Base-by-base conservation (phyloP, 2,797 vertebrate genomes). In the Crocidura indochinensis region DNA sequence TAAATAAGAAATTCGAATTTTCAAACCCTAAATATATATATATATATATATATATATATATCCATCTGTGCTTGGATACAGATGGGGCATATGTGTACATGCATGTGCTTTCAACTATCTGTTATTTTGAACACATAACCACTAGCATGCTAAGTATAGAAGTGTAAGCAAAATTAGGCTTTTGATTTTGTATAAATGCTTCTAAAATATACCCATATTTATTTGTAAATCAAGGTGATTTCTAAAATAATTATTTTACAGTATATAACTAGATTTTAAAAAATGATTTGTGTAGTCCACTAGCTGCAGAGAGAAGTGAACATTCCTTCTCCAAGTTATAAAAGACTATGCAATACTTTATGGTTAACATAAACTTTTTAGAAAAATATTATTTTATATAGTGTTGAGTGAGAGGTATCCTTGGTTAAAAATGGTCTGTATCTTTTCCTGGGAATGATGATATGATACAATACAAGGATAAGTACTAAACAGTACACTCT, bases 401-500 rank as follows among this genome's bases (percentile, higher is more conserved):
- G 8, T 65, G 12, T 46, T 86, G 29, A 91, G 49, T 26, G 64
- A 10, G 27, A 65, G 24, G 10, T 71, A 75, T 6, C 2, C 31
- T 81, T 27, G 15, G 24, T 71, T 60, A 79, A 38, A 81, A 84
- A 86, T 56, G 71, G 8, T 20, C 20, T 72, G 22, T 46, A 84
- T 17, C 27, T 53, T 62, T 75, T 56, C n/a, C 71, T 93, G 65
- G 29, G 38, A 81, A 79, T 77, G 76, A 90, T 47, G 31, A 31
- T 86, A 46, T 82, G 44, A 77, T 44, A 47, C 27, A 72, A 80
- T 84, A 88, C 92, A 77, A 89, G 51, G 44, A 56, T 87, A 94
- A 91, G 69, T 74, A 83, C 87, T 87, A 92, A 85, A 89, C 94
- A 94, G 93, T 17, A 4, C 49, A 87, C 19, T 77, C 95, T 95